phyloP scores from a whole-genome alignment of 2,888 invertebrate species.

The Tryphoninae sp. region DNA sequence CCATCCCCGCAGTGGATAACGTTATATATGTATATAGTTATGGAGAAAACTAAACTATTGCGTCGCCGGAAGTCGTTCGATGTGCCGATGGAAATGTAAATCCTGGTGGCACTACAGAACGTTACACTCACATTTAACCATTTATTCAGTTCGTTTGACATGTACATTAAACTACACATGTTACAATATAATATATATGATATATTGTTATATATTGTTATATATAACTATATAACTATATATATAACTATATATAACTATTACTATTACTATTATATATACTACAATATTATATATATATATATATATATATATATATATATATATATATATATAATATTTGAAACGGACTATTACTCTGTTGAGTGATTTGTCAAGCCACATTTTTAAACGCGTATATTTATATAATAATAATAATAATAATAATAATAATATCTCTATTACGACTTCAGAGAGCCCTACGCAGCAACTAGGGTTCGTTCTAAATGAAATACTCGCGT shows the following conservation, averaged over 20 bases:
- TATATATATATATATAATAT: slow-evolving; percentile 10
- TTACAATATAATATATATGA: too few relatives aligned
- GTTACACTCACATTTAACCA: slow-evolving; percentile 46
- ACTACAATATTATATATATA: neutral
- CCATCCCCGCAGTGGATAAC: neutral
- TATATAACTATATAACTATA: too few relatives aligned
- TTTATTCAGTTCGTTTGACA: slow-evolving; percentile 23
- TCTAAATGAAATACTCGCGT: too few relatives aligned
- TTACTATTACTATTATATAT: too few relatives aligned
- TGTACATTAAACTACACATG: neutral
- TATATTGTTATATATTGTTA: neutral
- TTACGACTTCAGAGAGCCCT: too few relatives aligned
- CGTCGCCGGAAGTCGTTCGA: slow-evolving; percentile 62
- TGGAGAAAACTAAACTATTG: slow-evolving; percentile 46
- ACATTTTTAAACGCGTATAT: too few relatives aligned
- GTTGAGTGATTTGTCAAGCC: slow-evolving; percentile 31
- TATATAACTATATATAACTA: too few relatives aligned
- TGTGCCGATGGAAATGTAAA: slow-evolving; percentile 59
- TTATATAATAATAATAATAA: too few relatives aligned
- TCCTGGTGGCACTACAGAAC: slow-evolving; percentile 57
- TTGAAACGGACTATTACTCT: slow-evolving; percentile 22
- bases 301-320: too few relatives aligned
- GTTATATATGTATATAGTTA: neutral
- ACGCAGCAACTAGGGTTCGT: too few relatives aligned
- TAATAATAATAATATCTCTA: too few relatives aligned